Base-by-base conservation (phyloP, 2,888 invertebrate species). In the Tyria jacobaeae region DNA sequence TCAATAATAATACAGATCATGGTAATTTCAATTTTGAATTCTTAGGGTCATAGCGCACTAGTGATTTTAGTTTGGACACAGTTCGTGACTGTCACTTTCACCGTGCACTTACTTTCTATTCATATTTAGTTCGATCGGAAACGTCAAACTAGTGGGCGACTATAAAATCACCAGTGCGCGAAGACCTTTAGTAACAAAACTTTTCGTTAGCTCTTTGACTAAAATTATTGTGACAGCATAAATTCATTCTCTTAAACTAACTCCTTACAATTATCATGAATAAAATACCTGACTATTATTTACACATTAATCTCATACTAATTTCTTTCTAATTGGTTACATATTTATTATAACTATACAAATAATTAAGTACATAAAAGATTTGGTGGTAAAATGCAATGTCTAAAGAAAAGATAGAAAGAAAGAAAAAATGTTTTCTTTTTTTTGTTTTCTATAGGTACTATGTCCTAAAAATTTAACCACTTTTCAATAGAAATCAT, bases 331-430 rank as follows among this genome's bases (percentile, higher is more conserved):
- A 59, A 71, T 64, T 65, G 64, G 39, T 67, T 66, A 76, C 54
- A 71, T 57, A 64, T 57, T 68, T 70, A 75, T 71, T 48, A 55
- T 50, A 49, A 68, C 34, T 56, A 57, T 37, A 48, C 49, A 76
- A 73, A 78, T 87, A 87, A 73, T 89, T 90, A 90, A 90, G 89
- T 90, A 89, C 89, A 54, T 44, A 60, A 84, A 75, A 75, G 78
- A 76, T 86, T 89, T 87, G 85, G 86, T 87, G 84, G 80, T 83
- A 77, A 88, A 89, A 89, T 88, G 87, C 86, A 83, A 73, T 48
- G 54, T 59, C 37, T 60, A 44, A n/a, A n/a, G n/a, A n/a, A n/a
- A n/a, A n/a, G n/a, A n/a, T n/a, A n/a, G n/a, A n/a, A n/a, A n/a
- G n/a, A n/a, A n/a, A n/a, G n/a, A n/a, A n/a, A n/a, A n/a, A n/a